These are phyloP conservation scores for Xestia rhomboidea DNA, from an alignment of 2,888 invertebrate genomes.

Conservation along the genomic window DNA sequence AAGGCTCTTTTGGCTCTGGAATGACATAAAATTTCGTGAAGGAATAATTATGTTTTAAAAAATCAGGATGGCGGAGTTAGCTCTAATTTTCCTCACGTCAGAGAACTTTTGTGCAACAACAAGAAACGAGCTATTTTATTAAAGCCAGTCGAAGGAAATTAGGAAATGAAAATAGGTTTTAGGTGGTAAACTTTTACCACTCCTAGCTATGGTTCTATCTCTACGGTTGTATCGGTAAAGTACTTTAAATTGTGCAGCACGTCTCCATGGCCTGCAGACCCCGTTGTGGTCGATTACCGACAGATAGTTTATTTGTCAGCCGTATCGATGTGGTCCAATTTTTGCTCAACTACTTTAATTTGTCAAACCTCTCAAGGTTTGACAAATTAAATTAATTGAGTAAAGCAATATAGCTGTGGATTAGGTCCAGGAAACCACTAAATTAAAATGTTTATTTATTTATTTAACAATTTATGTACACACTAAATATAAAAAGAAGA, in stretches of 20 bases:
- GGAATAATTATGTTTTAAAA: background rate
- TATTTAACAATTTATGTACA: too few relatives aligned
- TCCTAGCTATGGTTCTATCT: background rate
- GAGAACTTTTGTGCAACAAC: background rate
- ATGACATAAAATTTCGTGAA: background rate
- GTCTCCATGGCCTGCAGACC: conserved; percentile 6
- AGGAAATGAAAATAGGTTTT: background rate
- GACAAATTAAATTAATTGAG: too few relatives aligned
- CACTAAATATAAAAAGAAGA: too few relatives aligned
- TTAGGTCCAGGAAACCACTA: too few relatives aligned
- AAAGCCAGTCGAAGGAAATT: background rate
- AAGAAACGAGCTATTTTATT: background rate
- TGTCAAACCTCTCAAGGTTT: conserved; percentile 28
- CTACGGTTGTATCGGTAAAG: background rate
- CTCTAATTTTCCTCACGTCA: background rate
- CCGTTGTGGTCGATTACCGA: conserved; percentile 30
- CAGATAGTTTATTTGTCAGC: conserved; percentile 3
- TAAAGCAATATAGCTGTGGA: too few relatives aligned
- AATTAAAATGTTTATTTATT: too few relatives aligned
- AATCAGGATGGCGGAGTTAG: background rate
- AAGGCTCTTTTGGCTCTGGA: background rate
- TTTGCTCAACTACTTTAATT: conserved; percentile 34
- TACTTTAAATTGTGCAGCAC: background rate
- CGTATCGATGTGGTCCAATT: conserved; percentile 28
- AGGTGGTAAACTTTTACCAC: background rate